Evolutionary conservation across 2,888 invertebrate genomes (phyloP).

Genomic region (Euplexia lucipara): DNA sequence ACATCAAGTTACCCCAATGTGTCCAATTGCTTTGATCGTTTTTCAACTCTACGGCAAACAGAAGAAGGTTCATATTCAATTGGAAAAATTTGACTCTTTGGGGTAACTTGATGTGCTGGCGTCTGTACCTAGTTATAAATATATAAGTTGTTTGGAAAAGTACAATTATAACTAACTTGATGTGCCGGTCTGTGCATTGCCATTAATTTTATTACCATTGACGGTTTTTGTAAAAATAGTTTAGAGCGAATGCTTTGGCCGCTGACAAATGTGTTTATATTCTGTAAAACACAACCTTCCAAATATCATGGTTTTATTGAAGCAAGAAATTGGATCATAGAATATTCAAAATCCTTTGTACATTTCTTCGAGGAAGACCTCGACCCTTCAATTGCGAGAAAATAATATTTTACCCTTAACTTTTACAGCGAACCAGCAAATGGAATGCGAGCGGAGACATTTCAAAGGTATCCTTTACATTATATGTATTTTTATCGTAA

Average conservation of each 20-base stretch:
- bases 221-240: neutral
- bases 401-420: constrained; percentile 39
- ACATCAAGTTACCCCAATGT: too few species aligned
- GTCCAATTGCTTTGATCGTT: too few species aligned
- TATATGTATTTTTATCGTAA: neutral
- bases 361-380: neutral
- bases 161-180: too few species aligned
- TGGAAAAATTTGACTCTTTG: too few species aligned
- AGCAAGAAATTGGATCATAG: neutral
- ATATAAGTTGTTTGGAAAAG: too few species aligned
- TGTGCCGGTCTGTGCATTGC: too few species aligned
- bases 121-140: too few species aligned
- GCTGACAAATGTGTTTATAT: neutral
- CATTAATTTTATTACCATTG: neutral
- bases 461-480: constrained; percentile 71
- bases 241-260: neutral
- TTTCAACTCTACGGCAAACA: too few species aligned
- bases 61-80: too few species aligned
- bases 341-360: neutral
- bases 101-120: too few species aligned
- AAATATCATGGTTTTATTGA: neutral
- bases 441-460: constrained; percentile 85
- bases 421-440: constrained; percentile 78
- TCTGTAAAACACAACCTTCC: neutral
- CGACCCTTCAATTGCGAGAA: neutral